These are phyloP conservation scores for Chroicocephalus ridibundus DNA, from an alignment of 2,113 vertebrate genomes.

Conservation along the genomic window DNA sequence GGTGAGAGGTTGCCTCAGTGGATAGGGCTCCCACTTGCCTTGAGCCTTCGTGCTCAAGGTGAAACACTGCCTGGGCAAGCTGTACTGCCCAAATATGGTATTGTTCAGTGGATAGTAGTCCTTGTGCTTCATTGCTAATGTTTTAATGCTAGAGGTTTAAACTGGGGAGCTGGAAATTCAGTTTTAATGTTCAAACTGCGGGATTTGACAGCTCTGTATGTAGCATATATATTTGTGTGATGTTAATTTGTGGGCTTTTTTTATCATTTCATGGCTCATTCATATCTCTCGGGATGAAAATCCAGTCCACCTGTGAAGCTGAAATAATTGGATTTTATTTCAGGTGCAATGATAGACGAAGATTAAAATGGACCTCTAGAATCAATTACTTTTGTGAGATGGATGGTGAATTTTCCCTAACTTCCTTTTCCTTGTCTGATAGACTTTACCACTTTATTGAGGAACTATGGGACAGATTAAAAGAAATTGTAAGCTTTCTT, in stretches of 20 bases:
- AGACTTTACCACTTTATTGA: neutral
- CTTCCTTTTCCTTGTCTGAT: neutral
- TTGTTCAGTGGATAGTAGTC: neutral
- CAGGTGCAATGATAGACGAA: neutral
- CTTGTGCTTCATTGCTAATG: neutral
- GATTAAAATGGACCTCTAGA: neutral
- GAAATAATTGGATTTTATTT: slow-evolving; percentile 19
- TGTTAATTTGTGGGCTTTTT: neutral
- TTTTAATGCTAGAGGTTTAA: neutral
- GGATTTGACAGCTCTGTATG: neutral
- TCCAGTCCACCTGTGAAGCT: neutral
- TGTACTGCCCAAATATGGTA: neutral
- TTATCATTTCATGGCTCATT: neutral
- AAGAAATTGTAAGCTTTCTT: neutral
- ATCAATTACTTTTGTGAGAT: neutral
- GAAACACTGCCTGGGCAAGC: neutral
- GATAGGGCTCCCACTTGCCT: neutral
- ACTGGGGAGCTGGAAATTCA: neutral
- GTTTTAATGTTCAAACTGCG: neutral
- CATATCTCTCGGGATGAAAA: neutral
- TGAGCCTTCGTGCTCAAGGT: neutral
- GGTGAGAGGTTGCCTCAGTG: neutral
- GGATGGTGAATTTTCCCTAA: neutral
- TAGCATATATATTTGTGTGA: neutral
- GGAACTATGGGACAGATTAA: neutral